phyloP scores from a whole-genome alignment of 2,797 vertebrate genomes.

The Ataeniobius toweri region DNA sequence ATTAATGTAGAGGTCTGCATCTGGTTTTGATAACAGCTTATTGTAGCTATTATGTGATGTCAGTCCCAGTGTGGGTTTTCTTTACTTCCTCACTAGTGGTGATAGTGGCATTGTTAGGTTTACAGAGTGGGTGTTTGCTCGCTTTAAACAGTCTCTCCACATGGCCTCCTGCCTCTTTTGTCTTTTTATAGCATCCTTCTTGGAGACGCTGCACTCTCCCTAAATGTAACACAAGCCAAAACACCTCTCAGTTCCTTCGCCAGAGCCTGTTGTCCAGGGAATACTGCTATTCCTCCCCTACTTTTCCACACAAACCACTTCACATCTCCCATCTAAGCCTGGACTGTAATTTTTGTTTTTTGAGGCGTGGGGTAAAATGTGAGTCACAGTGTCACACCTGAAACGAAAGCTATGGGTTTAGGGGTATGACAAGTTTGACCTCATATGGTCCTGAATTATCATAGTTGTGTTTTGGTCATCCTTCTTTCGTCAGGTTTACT shows the following conservation, averaged over 20 bases:
- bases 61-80: conserved; percentile 42
- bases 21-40: conserved; percentile 48
- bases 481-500: conserved; percentile 47
- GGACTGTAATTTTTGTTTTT: conserved; percentile 59
- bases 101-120: conserved; percentile 77
- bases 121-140: conserved; percentile 81
- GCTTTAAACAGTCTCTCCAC: conserved; percentile 82
- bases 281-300: conserved; percentile 78
- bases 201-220: conserved; percentile 78
- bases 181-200: conserved; percentile 86
- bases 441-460: conserved; percentile 50
- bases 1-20: conserved; percentile 22
- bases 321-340: conserved; percentile 52
- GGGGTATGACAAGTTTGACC: conserved; percentile 52
- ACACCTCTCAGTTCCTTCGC: conserved; percentile 84
- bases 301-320: conserved; percentile 74
- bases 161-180: conserved; percentile 84
- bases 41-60: conserved; percentile 52
- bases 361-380: conserved; percentile 49
- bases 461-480: conserved; percentile 53
- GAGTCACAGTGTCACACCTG: conserved; percentile 56
- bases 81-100: conserved; percentile 56
- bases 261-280: conserved; percentile 77
- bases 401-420: conserved; percentile 49
- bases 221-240: conserved; percentile 81